phyloP scores from a whole-genome alignment of 2,113 vertebrate species.

The Reinhardtius hippoglossoides region DNA sequence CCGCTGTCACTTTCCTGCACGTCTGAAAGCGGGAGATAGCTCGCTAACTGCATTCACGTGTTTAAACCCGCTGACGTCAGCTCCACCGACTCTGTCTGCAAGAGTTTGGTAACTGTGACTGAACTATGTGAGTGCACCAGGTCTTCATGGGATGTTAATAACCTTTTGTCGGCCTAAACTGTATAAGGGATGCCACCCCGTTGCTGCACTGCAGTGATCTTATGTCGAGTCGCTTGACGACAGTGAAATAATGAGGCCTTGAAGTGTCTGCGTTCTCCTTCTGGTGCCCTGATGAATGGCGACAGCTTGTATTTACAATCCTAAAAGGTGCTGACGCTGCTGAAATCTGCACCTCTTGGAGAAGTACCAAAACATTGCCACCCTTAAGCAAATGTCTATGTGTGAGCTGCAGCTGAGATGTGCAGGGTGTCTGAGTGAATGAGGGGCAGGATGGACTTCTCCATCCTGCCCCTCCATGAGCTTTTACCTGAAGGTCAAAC shows the following conservation, averaged over 20 bases:
- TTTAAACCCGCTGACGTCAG: conserved; percentile 40
- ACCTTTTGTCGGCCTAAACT: conserved; percentile 15
- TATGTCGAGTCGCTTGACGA: conserved; percentile 35
- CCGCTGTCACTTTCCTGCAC: conserved; percentile 57
- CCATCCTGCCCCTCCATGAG: no score
- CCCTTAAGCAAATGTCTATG: conserved; percentile 44
- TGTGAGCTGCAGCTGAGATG: conserved; percentile 15
- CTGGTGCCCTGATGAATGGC: conserved; percentile 65
- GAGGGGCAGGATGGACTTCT: conserved; percentile 39
- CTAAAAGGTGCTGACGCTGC: conserved; percentile 70
- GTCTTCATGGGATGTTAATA: conserved; percentile 44
- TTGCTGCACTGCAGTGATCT: conserved; percentile 51
- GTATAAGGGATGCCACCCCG: conserved; percentile 28
- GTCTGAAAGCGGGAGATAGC: conserved; percentile 44
- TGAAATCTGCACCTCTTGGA: conserved; percentile 53
- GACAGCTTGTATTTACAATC: conserved; percentile 76
- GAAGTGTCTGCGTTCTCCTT: conserved; percentile 53
- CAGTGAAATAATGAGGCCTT: conserved; percentile 63
- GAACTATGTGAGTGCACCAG: conserved; percentile 8
- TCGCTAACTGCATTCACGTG: conserved; percentile 37
- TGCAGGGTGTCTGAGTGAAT: conserved; percentile 36
- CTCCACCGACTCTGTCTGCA: conserved; percentile 38
- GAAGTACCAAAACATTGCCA: conserved; percentile 45
- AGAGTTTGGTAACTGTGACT: conserved; percentile 38
- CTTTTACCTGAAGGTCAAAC: conserved; percentile 52